Conservation (phyloP, 2,113 vertebrate genomes). For the Aleadryas rufinucha region DNA sequence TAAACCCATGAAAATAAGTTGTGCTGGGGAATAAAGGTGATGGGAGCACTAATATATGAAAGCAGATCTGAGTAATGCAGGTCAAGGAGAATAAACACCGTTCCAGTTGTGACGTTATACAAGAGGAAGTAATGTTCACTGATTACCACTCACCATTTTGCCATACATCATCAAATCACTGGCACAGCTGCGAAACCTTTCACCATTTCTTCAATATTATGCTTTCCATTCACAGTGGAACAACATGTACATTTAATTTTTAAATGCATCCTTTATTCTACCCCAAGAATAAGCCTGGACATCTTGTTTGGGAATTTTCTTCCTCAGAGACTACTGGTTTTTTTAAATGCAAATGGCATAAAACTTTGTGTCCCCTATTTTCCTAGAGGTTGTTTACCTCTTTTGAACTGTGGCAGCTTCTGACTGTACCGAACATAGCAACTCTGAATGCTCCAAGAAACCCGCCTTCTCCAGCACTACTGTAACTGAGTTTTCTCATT, state of each 20-base stretch:
- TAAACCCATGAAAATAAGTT: background rate
- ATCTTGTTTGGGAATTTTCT: background rate
- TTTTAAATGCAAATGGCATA: background rate
- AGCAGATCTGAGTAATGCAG: background rate
- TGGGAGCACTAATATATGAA: background rate
- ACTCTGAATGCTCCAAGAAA: background rate
- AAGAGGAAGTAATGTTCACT: background rate
- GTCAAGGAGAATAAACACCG: background rate
- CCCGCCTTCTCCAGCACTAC: background rate
- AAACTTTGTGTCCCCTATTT: background rate
- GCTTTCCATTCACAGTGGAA: background rate
- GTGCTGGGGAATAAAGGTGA: background rate
- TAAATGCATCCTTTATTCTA: background rate
- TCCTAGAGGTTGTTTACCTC: background rate
- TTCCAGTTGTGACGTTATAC: background rate
- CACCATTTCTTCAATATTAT: background rate
- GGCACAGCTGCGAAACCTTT: background rate
- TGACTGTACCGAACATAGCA: background rate
- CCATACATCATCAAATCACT: background rate
- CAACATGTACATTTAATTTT: background rate
- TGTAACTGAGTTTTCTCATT: background rate
- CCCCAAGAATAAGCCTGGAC: background rate
- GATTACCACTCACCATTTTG: background rate
- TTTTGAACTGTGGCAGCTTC: background rate
- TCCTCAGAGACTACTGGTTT: background rate